A percentile compares a stretch with the other conserved stretches of the same genome.
Conservation (phyloP, 2,888 invertebrate species). For the Drosophila anomalata region DNA sequence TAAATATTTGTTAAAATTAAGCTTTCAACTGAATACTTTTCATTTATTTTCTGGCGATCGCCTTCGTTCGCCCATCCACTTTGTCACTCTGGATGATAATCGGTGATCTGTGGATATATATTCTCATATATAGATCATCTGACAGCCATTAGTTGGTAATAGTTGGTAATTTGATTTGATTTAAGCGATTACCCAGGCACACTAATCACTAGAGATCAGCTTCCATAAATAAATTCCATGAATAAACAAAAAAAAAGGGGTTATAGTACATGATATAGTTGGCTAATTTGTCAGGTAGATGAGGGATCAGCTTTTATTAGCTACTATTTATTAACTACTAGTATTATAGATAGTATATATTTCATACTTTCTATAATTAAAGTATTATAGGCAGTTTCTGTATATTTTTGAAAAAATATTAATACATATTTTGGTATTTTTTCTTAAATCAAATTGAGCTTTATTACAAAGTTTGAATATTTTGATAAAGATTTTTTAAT, state of each 20-base stretch:
- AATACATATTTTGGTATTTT: too few relatives aligned
- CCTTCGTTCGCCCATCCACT: conserved; percentile 6
- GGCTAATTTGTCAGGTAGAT: conserved; percentile 38
- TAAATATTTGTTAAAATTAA: conserved; percentile 78
- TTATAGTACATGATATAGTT: not conserved
- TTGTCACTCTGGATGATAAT: conserved; percentile 8
- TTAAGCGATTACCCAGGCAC: conserved; percentile 34
- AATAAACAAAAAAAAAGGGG: conserved; percentile 2
- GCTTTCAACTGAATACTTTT: conserved; percentile 70
- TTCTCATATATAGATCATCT: conserved; percentile 28
- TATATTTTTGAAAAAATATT: too few relatives aligned
- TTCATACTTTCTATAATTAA: too few relatives aligned
- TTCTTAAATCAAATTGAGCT: too few relatives aligned
- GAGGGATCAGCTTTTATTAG: not conserved
- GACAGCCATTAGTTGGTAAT: conserved; percentile 42
- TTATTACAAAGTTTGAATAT: too few relatives aligned
- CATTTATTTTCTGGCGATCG: conserved; percentile 15
- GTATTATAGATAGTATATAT: too few relatives aligned
- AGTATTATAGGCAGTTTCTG: not conserved
- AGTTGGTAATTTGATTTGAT: conserved; percentile 43
- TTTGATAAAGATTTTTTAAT: too few relatives aligned
- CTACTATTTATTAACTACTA: too few relatives aligned
- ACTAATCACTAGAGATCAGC: conserved; percentile 40
- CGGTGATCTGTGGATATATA: conserved; percentile 8
- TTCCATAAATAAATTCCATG: conserved; percentile 14